A percentile compares a stretch with the other conserved stretches of the same genome.
Evolutionary conservation across 2,797 vertebrate genomes (phyloP).

Genomic region (Gouania willdenowi): DNA sequence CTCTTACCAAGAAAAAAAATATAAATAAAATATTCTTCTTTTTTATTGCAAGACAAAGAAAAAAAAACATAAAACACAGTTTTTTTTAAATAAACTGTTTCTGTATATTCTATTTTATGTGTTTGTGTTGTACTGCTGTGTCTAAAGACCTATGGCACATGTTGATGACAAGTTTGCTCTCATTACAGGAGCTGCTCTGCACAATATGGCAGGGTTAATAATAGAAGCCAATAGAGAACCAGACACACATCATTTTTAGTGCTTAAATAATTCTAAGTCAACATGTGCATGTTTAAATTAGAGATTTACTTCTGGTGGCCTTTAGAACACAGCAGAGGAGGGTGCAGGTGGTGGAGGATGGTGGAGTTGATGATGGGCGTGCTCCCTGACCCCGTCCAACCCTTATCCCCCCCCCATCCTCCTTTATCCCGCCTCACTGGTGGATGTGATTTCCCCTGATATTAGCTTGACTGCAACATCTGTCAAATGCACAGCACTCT

Average conservation of each 20-base stretch:
- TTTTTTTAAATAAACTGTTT: no score
- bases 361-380: conserved; percentile 20
- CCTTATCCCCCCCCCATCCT: neutral
- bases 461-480: conserved; percentile 43
- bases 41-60: no score
- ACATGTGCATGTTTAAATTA: conserved; percentile 43
- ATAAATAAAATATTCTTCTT: no score
- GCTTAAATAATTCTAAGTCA: conserved; percentile 33
- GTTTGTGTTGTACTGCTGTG: no score
- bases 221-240: conserved; percentile 15
- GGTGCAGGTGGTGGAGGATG: conserved; percentile 6
- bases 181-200: conserved; percentile 42
- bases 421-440: conserved; percentile 5
- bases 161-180: conserved; percentile 45
- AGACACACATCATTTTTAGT: conserved; percentile 23
- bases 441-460: conserved; percentile 61
- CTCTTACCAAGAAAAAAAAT: no score
- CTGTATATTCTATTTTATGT: no score
- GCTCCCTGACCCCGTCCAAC: conserved; percentile 26
- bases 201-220: conserved; percentile 34
- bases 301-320: conserved; percentile 30
- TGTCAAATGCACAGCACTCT: conserved; percentile 26
- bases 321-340: conserved; percentile 13
- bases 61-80: no score
- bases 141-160: no score